Base-by-base conservation (phyloP, 2,888 invertebrate genomes). In the Melanchra persicariae region DNA sequence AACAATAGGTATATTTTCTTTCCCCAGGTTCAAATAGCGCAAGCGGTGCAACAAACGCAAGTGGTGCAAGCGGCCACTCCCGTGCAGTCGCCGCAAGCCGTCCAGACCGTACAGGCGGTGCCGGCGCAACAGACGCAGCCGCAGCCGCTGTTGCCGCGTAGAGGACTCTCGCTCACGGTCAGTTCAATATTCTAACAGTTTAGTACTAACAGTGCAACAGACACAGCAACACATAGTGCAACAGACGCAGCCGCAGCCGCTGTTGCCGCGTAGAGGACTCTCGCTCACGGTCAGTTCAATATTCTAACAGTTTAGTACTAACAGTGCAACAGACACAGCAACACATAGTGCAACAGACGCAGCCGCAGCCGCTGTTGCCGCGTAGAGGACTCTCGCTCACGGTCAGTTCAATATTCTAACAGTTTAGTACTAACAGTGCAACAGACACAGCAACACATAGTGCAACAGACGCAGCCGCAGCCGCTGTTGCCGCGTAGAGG, bases 131-230 rank as follows among this genome's bases (percentile, higher is more conserved):
- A 94, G 55, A 30, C 68, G 43, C 82, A 66, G 57, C 79, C 57
- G 7, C 78, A 84, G 71, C 95, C 96, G 61, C 94, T 97, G 70
- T 91, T 97, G 83, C 97, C 97, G 87, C 93, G 97, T 76, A 95
- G 97, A 83, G 97, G 97, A 49, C 92, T 97, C 7, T 97, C 97
- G n/a, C 96, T 98, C 40, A 97, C 97, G 92, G 97, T 97, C 30
- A 30, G 30, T 30, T 30, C 30, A 30, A 30, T 30, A 30, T 30
- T 30, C 30, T 6, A 6, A 2, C 30, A 30, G 30, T 30, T 30
- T 30, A 30, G 30, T 30, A 30, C 30, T 30, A 4, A 30, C 30
- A 30, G 30, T 30, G 6, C 30, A 30, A 30, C 30, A 30, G 30
- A 30, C 2, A 30, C 30, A 30, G 30, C 30, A 30, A 30, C 30